phyloP scores from a whole-genome alignment of 1,140 invertebrate species.

The Eumeta japonica region DNA sequence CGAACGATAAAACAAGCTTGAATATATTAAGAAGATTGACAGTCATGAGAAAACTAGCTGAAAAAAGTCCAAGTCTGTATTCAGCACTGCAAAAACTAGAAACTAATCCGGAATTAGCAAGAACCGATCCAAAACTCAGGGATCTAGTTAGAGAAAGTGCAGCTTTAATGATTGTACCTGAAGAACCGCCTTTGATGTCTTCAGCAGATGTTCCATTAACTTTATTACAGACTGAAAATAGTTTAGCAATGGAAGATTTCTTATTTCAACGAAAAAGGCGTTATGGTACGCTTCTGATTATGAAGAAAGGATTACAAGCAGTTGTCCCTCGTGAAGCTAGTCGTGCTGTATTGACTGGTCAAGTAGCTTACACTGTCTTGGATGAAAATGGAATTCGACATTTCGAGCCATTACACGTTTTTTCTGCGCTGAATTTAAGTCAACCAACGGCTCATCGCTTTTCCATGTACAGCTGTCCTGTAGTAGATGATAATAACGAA shows the following conservation, averaged over 20 bases:
- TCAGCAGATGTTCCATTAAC: conserved; percentile 68
- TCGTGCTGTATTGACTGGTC: conserved; percentile 69
- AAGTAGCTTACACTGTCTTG: conserved; percentile 73
- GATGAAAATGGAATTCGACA: conserved; percentile 75
- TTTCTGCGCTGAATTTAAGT: conserved; percentile 67
- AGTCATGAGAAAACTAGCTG: conserved; percentile 71
- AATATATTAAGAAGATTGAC: conserved; percentile 71
- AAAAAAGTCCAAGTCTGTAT: conserved; percentile 63
- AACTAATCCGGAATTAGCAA: conserved; percentile 65
- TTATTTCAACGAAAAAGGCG: conserved; percentile 62
- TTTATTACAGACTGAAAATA: conserved; percentile 66
- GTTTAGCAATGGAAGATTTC: conserved; percentile 74
- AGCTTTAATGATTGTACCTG: conserved; percentile 66
- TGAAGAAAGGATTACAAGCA: conserved; percentile 74
- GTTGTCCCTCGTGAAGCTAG: conserved; percentile 75
- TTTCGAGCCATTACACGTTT: conserved; percentile 75
- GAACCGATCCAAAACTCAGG: conserved; percentile 65
- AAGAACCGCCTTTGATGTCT: conserved; percentile 61
- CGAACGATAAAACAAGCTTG: conserved; percentile 62
- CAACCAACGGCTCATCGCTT: conserved; percentile 64
- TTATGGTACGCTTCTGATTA: conserved; percentile 67
- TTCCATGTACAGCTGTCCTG: conserved; percentile 65
- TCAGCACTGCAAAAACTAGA: conserved; percentile 62
- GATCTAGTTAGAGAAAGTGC: conserved; percentile 71
- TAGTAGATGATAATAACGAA: conserved; percentile 58